phyloP scores from a whole-genome alignment of 2,888 invertebrate species.

The Adelphocoris suturalis region DNA sequence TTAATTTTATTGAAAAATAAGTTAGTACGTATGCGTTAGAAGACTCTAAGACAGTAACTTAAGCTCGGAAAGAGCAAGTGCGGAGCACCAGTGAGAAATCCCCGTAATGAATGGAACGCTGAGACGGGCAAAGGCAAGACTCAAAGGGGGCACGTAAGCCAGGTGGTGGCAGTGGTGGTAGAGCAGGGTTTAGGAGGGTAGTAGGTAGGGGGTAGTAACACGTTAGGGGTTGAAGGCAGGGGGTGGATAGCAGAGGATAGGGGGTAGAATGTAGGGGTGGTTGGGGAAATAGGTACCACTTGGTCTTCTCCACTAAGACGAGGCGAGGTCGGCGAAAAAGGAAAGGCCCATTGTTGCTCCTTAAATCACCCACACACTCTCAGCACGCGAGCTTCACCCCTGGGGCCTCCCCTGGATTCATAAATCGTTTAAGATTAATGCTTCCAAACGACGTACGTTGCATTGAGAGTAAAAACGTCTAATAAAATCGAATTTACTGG shows the following conservation, averaged over 20 bases:
- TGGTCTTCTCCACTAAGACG: background rate
- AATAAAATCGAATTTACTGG: slow-evolving; percentile 56
- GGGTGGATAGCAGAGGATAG: background rate
- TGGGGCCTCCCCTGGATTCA: slow-evolving; percentile 25
- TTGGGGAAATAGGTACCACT: background rate
- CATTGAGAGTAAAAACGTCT: slow-evolving; percentile 47
- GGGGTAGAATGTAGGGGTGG: background rate
- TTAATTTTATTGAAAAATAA: no score
- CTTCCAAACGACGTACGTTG: slow-evolving; percentile 41
- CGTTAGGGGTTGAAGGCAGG: no score
- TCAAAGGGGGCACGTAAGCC: background rate
- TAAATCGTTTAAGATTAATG: slow-evolving; percentile 55
- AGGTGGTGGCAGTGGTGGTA: background rate
- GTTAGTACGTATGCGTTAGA: no score
- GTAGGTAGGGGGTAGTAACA: no score
- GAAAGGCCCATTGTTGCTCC: slow-evolving; percentile 38
- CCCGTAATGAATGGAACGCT: slow-evolving; percentile 1
- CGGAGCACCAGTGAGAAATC: background rate
- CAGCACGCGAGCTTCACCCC: slow-evolving; percentile 24
- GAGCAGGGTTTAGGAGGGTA: background rate
- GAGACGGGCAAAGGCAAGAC: background rate
- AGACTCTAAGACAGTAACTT: no score
- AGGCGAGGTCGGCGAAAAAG: slow-evolving; percentile 1
- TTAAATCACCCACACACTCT: slow-evolving; percentile 36
- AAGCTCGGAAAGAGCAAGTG: no score